A percentile compares a stretch with the other conserved stretches of the same genome.
Conservation (phyloP, 2,888 invertebrate species). For the Bibio marci region DNA sequence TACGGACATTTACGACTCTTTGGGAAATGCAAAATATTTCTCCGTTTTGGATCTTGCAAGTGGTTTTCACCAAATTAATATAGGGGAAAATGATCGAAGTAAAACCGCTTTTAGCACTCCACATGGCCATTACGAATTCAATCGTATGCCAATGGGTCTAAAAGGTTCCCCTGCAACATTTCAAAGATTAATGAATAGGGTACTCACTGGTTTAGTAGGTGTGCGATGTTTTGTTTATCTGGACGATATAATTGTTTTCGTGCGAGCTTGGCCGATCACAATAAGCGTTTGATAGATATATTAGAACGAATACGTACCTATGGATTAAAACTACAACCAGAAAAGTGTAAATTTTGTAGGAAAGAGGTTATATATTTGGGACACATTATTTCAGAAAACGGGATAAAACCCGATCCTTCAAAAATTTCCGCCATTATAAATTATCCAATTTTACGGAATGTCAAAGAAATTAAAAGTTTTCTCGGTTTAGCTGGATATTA, state of each 20-base stretch:
- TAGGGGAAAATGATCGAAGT: constrained; percentile 14
- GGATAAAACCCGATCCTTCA: not conserved
- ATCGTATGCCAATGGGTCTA: constrained; percentile 20
- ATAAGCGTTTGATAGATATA: not conserved
- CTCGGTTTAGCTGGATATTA: not conserved
- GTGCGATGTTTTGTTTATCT: not conserved
- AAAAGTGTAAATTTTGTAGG: not conserved
- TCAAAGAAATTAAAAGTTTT: not conserved
- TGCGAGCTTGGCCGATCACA: not conserved
- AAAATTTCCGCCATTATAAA: not conserved
- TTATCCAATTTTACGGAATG: not conserved
- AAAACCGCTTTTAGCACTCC: constrained; percentile 23
- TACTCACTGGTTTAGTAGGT: no score
- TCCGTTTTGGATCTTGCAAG: constrained; percentile 21
- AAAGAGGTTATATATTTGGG: not conserved
- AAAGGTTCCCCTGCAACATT: no score
- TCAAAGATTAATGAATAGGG: no score
- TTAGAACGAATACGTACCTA: not conserved
- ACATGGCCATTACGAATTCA: constrained; percentile 20
- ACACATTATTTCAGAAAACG: not conserved
- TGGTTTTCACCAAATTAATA: constrained; percentile 23
- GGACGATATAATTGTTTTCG: not conserved
- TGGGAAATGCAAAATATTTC: constrained; percentile 21
- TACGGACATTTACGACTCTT: constrained; percentile 19
- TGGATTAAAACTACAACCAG: not conserved